These are phyloP conservation scores for Anthoptus insignis DNA, from an alignment of 2,888 invertebrate species.

Conservation along the genomic window DNA sequence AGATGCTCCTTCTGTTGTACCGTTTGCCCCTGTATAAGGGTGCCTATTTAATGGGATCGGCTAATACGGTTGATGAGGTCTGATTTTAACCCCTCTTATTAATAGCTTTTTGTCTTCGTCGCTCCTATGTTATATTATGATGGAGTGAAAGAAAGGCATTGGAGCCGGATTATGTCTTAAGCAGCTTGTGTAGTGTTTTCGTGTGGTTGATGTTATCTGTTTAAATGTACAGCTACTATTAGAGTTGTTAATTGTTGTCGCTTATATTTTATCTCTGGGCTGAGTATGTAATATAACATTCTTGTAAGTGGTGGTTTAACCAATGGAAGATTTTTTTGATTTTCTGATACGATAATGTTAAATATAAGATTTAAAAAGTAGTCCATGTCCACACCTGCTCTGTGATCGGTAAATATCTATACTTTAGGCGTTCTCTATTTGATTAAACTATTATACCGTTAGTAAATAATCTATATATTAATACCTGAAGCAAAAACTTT, in stretches of 20 bases:
- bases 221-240: slow-evolving; percentile 3
- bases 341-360: background rate
- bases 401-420: too few species aligned
- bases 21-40: slow-evolving; percentile 76
- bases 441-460: too few species aligned
- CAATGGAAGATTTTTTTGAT: too few species aligned
- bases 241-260: slow-evolving; percentile 4
- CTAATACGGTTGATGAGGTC: slow-evolving; percentile 83
- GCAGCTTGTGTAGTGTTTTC: slow-evolving; percentile 45
- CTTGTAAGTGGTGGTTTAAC: background rate
- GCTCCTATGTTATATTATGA: slow-evolving; percentile 41
- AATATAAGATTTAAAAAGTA: background rate
- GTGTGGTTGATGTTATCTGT: slow-evolving; percentile 35
- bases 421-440: too few species aligned
- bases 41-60: slow-evolving; percentile 80
- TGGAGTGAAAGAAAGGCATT: slow-evolving; percentile 49
- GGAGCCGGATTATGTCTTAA: slow-evolving; percentile 63
- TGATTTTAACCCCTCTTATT: slow-evolving; percentile 78
- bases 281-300: background rate
- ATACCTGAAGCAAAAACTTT: too few species aligned
- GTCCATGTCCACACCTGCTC: too few species aligned
- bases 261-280: background rate
- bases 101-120: slow-evolving; percentile 70
- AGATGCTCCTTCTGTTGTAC: slow-evolving; percentile 79
- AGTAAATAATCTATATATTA: too few species aligned